Percentiles rank a stretch among this genome's conserved stretches.
phyloP scores from a whole-genome alignment of 37 sponge, comb jelly and placozoan genomes.

The Cladorhizidae sp. region DNA sequence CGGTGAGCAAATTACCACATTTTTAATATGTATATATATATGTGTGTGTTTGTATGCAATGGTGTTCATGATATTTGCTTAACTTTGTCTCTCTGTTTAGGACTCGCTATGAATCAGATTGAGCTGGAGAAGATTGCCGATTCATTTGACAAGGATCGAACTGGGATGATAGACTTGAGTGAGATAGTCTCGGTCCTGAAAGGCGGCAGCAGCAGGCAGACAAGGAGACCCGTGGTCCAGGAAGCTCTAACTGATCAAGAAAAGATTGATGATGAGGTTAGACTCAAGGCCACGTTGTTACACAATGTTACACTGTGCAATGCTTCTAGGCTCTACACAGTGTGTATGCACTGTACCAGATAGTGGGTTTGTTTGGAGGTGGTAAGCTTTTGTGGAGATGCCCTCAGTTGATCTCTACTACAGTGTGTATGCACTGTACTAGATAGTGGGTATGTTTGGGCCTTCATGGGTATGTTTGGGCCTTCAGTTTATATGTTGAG shows the following conservation, averaged over 20 bases:
- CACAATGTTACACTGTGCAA: no score
- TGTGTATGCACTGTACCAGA: no score
- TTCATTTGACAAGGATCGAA: constrained; percentile 48
- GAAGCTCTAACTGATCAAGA: constrained; percentile 42
- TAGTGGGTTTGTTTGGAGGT: no score
- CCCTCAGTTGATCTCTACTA: no score
- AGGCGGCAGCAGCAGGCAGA: not conserved
- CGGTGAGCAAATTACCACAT: constrained; percentile 28
- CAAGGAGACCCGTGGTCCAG: constrained; percentile 2
- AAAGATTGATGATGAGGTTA: constrained; percentile 78
- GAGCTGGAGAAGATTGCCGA: constrained; percentile 83
- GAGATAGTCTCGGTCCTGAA: constrained; percentile 44
- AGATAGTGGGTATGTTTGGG: no score
- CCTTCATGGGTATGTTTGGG: no score
- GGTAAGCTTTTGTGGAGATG: no score
- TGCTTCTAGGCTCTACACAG: not conserved
- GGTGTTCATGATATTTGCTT: not conserved
- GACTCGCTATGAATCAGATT: constrained; percentile 70
- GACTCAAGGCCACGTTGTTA: no score
- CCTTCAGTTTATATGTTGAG: no score
- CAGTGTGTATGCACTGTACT: no score
- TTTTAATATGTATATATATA: not conserved
- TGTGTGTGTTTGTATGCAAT: not conserved
- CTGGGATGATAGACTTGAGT: constrained; percentile 53
- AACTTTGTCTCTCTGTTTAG: constrained; percentile 7